phyloP scores from a whole-genome alignment of 2,113 vertebrate genomes.

The Passer montanus region DNA sequence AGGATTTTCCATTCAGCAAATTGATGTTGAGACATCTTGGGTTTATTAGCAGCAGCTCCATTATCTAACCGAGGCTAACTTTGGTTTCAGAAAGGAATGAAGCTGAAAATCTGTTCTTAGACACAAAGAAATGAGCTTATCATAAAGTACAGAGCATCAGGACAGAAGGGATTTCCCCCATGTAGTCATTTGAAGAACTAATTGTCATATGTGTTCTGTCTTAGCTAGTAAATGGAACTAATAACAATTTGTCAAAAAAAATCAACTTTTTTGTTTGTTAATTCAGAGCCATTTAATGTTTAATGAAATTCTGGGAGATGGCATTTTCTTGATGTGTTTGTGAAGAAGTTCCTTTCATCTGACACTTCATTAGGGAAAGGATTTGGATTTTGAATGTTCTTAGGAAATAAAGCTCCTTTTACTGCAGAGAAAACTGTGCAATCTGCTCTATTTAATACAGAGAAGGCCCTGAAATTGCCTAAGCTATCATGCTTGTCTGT shows the following conservation, averaged over 20 bases:
- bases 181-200: background rate
- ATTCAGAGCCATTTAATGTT: background rate
- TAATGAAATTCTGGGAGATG: background rate
- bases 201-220: background rate
- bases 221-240: background rate
- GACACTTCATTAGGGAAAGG: background rate
- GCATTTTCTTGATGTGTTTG: background rate
- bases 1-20: constrained; percentile 46
- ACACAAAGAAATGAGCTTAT: background rate
- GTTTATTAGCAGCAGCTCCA: background rate
- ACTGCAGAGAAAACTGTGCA: background rate
- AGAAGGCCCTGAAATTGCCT: background rate
- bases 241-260: background rate
- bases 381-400: background rate
- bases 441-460: background rate
- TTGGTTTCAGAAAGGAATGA: background rate
- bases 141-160: background rate
- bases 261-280: background rate
- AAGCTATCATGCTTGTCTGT: background rate
- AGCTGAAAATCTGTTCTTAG: constrained; percentile 1
- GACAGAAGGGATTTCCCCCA: background rate
- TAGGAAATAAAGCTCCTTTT: background rate
- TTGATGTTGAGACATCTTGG: constrained; percentile 30
- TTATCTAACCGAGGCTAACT: background rate
- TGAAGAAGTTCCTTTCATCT: background rate